Conservation (phyloP, 2,113 vertebrate species). For the Archilochus colubris region DNA sequence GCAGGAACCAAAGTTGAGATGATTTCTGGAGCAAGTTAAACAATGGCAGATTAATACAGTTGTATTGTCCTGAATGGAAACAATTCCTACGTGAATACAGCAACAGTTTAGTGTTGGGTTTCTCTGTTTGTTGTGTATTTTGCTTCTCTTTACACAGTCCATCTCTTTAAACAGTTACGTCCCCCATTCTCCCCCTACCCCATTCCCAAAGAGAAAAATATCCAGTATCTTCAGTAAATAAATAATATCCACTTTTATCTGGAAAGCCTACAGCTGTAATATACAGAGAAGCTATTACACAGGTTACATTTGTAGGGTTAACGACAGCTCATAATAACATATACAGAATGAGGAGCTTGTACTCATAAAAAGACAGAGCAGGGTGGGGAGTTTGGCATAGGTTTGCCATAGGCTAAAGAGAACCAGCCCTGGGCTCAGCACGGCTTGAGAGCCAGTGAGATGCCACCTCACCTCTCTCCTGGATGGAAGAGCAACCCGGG, state of each 20-base stretch:
- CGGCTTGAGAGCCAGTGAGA: neutral
- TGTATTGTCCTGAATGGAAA: neutral
- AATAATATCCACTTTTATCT: conserved; percentile 67
- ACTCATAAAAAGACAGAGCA: conserved; percentile 41
- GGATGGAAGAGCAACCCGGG: neutral
- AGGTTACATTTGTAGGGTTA: conserved; percentile 5
- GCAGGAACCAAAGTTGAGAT: conserved; percentile 87
- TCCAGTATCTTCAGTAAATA: conserved; percentile 69
- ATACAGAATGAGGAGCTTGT: neutral
- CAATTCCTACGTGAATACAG: conserved; percentile 47
- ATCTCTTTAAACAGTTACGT: conserved; percentile 50
- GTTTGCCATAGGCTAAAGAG: neutral
- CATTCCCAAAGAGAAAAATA: conserved; percentile 65
- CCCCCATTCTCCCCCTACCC: conserved; percentile 49
- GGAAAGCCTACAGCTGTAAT: conserved; percentile 59
- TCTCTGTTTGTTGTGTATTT: conserved; percentile 22
- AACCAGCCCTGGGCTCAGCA: neutral
- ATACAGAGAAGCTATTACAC: conserved; percentile 48
- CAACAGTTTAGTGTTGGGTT: conserved; percentile 47
- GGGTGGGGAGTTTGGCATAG: neutral
- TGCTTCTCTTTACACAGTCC: conserved; percentile 44
- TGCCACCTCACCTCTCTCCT: neutral
- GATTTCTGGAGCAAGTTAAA: conserved; percentile 76
- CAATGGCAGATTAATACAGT: conserved; percentile 42
- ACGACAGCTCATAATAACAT: neutral